Evolutionary conservation across 2,797 vertebrate genomes (phyloP).

Genomic region (Phoebastria nigripes): DNA sequence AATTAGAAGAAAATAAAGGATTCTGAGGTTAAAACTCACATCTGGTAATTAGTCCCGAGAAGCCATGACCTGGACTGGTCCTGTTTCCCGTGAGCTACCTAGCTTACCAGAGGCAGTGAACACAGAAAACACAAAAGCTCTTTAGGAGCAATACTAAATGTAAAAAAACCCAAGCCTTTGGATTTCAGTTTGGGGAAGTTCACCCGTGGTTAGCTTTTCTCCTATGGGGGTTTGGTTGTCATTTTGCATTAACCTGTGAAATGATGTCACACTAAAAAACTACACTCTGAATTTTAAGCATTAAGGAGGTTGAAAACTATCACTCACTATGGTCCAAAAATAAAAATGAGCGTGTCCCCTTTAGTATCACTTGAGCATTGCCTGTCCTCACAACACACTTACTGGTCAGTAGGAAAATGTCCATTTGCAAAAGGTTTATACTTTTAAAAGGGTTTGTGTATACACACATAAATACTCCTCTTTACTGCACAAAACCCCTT

Average conservation of each 20-base stretch:
- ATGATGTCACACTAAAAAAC: background rate
- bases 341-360: background rate
- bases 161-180: background rate
- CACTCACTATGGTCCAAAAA: background rate
- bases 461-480: background rate
- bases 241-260: background rate
- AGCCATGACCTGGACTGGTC: background rate
- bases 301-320: background rate
- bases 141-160: background rate
- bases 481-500: background rate
- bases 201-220: background rate
- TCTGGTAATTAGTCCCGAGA: background rate
- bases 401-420: background rate
- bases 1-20: background rate
- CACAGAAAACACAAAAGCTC: background rate
- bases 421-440: background rate
- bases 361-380: background rate
- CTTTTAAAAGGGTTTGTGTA: background rate
- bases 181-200: background rate
- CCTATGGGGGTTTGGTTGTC: rapidly evolving
- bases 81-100: background rate
- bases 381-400: background rate
- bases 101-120: background rate
- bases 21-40: background rate
- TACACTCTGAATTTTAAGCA: background rate